These are phyloP conservation scores for Todiramphus saurophagus DNA, from an alignment of 2,113 vertebrate genomes.

Conservation along the genomic window DNA sequence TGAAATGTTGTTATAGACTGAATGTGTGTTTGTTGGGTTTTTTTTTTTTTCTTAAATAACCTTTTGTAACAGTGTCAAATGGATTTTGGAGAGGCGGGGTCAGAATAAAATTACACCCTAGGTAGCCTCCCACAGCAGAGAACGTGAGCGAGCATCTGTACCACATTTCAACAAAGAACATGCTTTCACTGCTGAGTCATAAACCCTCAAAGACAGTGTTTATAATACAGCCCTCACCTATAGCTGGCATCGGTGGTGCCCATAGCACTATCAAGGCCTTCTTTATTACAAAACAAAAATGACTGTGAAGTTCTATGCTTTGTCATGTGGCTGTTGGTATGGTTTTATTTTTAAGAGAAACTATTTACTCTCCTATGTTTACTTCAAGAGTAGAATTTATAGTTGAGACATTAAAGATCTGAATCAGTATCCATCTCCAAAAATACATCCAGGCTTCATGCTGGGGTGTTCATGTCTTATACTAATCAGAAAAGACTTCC, in stretches of 20 bases:
- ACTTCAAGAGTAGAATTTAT: not conserved
- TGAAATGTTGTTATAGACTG: conserved; percentile 31
- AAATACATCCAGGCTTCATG: not conserved
- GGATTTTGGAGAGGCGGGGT: not conserved
- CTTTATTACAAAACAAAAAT: not conserved
- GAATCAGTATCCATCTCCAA: not conserved
- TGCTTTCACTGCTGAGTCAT: not conserved
- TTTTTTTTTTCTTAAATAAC: not conserved
- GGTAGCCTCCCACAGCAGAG: not conserved
- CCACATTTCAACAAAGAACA: not conserved
- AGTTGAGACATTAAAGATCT: not conserved
- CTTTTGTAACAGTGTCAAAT: not conserved
- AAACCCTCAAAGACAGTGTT: not conserved
- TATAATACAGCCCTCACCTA: not conserved
- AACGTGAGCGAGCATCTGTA: not conserved
- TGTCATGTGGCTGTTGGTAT: not conserved
- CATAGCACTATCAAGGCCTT: not conserved
- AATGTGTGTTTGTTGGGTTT: not conserved
- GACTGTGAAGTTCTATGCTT: not conserved
- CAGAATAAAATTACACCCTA: conserved; percentile 5
- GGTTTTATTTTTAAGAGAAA: not conserved
- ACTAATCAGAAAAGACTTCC: not conserved
- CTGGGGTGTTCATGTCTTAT: not conserved
- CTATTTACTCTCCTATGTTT: not conserved
- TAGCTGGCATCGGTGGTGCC: not conserved